Conservation (phyloP, 2,113 vertebrate genomes). For the Halcyon senegalensis region DNA sequence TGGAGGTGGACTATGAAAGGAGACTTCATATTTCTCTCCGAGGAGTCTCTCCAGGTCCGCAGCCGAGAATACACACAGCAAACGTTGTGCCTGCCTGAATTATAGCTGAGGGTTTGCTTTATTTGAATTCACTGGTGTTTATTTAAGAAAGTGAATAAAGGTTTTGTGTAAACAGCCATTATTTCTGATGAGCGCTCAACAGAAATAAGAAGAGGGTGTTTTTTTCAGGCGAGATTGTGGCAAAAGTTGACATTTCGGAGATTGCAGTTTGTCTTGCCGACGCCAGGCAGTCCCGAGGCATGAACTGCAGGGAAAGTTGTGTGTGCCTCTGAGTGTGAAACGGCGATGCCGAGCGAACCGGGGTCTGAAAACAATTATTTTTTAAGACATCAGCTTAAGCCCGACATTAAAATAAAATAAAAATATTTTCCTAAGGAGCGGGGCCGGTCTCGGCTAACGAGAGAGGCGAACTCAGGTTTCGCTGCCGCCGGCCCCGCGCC, state of each 20-base stretch:
- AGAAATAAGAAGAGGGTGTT: conserved; percentile 43
- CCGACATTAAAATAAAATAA: conserved; percentile 63
- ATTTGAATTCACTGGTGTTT: conserved; percentile 28
- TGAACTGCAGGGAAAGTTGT: neutral
- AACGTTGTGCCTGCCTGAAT: conserved; percentile 38
- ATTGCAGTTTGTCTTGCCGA: conserved; percentile 60
- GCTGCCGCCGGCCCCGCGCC: neutral
- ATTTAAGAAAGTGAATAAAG: conserved; percentile 65
- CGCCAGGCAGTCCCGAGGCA: conserved; percentile 40
- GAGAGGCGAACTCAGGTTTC: conserved; percentile 18
- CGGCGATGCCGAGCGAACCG: neutral
- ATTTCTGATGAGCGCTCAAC: conserved; percentile 40
- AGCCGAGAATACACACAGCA: conserved; percentile 19
- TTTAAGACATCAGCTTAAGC: conserved; percentile 50
- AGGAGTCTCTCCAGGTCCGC: conserved; percentile 55
- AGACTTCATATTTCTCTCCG: conserved; percentile 60
- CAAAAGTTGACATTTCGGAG: conserved; percentile 59
- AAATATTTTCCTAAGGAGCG: conserved; percentile 64
- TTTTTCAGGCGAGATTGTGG: neutral
- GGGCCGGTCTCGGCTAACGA: conserved; percentile 2
- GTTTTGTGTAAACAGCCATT: conserved; percentile 50
- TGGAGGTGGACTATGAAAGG: conserved; percentile 44
- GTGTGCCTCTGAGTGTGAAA: conserved; percentile 41
- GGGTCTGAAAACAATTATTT: conserved; percentile 64
- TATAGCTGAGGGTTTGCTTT: conserved; percentile 11